Conservation (phyloP, 2,113 vertebrate species). For the Corythornis vintsioides region DNA sequence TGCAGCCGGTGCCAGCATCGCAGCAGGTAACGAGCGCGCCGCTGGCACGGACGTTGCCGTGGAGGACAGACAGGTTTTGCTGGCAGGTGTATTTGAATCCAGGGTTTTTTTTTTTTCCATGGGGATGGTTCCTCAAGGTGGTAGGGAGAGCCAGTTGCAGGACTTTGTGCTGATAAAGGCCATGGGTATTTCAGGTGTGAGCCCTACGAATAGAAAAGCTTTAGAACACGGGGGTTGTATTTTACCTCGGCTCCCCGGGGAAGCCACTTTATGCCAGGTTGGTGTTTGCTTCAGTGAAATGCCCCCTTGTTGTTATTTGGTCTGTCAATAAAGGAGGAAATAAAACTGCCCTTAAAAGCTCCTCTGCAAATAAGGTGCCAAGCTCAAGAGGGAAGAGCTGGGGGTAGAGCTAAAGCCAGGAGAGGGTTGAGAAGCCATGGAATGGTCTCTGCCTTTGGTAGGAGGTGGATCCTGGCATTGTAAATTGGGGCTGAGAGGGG, state of each 20-base stretch:
- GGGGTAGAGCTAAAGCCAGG: not conserved
- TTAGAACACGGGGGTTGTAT: not conserved
- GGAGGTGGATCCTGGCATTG: not conserved
- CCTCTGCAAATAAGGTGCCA: not conserved
- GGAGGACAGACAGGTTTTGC: not conserved
- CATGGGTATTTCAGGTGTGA: fast-evolving
- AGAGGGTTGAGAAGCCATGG: not conserved
- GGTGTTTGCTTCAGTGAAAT: not conserved
- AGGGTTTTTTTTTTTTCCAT: not conserved
- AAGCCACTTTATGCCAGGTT: not conserved
- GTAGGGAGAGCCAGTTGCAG: not conserved
- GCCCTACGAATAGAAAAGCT: fast-evolving
- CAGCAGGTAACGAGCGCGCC: conserved; percentile 85
- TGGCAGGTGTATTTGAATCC: not conserved
- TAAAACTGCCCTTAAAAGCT: not conserved
- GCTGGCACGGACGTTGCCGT: not conserved
- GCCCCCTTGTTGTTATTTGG: not conserved
- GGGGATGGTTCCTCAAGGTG: not conserved
- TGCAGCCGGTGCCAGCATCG: conserved; percentile 91
- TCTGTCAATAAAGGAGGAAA: not conserved
- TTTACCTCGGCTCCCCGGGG: not conserved
- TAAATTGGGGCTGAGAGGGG: not conserved
- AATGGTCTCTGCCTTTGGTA: not conserved
- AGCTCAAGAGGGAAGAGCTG: not conserved
- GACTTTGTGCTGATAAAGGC: not conserved